Base-by-base conservation (phyloP, 2,113 vertebrate genomes). In the Hippolais icterina region DNA sequence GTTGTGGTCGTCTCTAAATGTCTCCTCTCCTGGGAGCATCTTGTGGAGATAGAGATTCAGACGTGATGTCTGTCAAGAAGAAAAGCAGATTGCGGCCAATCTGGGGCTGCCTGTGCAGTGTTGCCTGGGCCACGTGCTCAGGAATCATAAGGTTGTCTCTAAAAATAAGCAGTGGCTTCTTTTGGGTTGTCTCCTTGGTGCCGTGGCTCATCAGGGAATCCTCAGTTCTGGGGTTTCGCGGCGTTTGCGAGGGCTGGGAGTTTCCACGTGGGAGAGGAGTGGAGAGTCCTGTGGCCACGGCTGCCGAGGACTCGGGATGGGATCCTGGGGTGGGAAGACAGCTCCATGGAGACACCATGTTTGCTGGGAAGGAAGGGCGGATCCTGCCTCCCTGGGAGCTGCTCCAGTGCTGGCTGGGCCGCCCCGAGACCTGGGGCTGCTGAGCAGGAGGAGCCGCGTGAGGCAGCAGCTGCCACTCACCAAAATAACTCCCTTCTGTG, bases 31-130 rank as follows among this genome's bases (percentile, higher is more conserved):
- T 16, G 96, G 56, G 96, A 96, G 85, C 93, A 68, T 93, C 95
- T 90, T 50, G 90, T 81, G 60, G 88, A 94, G 90, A 93, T 83
- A 93, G 75, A 97, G 94, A 96, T 90, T 94, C 94, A 97, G 96
- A 95, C 68, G 20, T 28, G 92, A 90, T 90, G 92, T 96, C 96
- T 97, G 64, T 96, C 94, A 93, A 92, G 92, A 89, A 93, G 94
- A 81, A 66, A 74, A 97, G 96, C 93, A 96, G 96, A 95, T 90
- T 96, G 93, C 0, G n/a, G 88, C 93, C 90, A 78, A 81, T 94
- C 92, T 93, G 94, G 74, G 93, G 85, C 92, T 93, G 94, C 89
- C 93, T 91, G 91, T 23, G 4, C 91, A 35, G 78, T 20, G 5
- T 53, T 78, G 91, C 93, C 92, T 77, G 83, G 75, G 79, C 94